phyloP scores from a whole-genome alignment of 2,888 invertebrate species.

The Unio delphinus region DNA sequence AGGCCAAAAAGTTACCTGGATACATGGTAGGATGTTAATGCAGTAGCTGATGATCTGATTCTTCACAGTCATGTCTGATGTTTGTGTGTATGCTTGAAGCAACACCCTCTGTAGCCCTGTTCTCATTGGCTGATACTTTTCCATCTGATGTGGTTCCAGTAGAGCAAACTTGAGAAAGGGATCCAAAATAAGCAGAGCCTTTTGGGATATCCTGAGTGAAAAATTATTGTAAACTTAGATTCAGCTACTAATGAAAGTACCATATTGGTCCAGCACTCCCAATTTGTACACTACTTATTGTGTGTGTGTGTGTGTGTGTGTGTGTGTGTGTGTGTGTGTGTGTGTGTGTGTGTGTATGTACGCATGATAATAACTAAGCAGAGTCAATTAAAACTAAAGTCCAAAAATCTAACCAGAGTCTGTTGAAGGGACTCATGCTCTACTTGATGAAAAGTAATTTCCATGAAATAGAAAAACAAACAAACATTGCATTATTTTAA shows the following conservation, averaged over 20 bases:
- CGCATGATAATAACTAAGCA: too few relatives aligned
- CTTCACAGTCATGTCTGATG: conserved; percentile 13
- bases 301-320: too few relatives aligned
- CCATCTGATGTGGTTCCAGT: conserved; percentile 53
- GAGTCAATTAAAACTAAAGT: too few relatives aligned
- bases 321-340: too few relatives aligned
- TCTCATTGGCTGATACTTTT: conserved; percentile 38
- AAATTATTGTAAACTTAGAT: neutral
- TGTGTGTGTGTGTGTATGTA: too few relatives aligned
- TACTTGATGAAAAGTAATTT: too few relatives aligned
- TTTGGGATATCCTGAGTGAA: conserved; percentile 39
- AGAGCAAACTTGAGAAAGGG: conserved; percentile 60
- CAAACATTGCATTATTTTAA: too few relatives aligned
- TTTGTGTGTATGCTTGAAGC: conserved; percentile 21
- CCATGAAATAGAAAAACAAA: too few relatives aligned
- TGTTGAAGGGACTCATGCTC: too few relatives aligned
- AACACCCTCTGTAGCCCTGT: conserved; percentile 39
- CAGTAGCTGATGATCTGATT: conserved; percentile 24
- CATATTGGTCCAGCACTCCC: too few relatives aligned
- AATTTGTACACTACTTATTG: too few relatives aligned
- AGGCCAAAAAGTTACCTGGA: conserved; percentile 34
- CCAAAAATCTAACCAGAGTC: too few relatives aligned
- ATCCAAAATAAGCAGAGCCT: conserved; percentile 40
- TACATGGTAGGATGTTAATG: conserved; percentile 27
- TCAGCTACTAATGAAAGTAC: neutral